A percentile compares a stretch with the other conserved stretches of the same genome.
phyloP scores from a whole-genome alignment of 1,140 invertebrate species.

The Lasaia peninsularis region DNA sequence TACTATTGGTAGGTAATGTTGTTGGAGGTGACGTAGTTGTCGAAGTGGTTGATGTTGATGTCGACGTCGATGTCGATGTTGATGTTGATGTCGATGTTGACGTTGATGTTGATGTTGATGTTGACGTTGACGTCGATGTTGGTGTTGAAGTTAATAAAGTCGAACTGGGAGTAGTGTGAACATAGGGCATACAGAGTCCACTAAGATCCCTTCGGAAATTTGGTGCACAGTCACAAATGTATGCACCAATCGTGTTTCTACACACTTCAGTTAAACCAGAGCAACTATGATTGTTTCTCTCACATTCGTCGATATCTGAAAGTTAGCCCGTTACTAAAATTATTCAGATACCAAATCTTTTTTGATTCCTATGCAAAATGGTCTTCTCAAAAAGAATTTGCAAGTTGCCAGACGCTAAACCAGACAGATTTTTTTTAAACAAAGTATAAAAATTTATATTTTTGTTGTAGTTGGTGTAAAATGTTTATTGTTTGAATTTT shows the following conservation, averaged over 20 bases:
- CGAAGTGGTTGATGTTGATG: constrained; percentile 22
- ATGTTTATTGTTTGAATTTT: too few relatives aligned
- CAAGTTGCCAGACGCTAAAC: too few relatives aligned
- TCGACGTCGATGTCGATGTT: constrained; percentile 21
- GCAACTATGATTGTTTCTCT: constrained; percentile 89
- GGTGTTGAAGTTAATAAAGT: constrained; percentile 25
- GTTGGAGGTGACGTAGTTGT: constrained; percentile 28
- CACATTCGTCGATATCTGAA: constrained; percentile 95
- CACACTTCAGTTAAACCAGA: constrained; percentile 86
- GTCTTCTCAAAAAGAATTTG: too few relatives aligned
- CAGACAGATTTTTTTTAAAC: too few relatives aligned
- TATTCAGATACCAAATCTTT: too few relatives aligned
- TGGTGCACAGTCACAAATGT: constrained; percentile 63
- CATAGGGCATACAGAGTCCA: constrained; percentile 34
- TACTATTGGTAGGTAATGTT: constrained; percentile 34
- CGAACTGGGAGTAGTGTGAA: constrained; percentile 25
- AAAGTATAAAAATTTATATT: too few relatives aligned
- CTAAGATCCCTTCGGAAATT: constrained; percentile 58
- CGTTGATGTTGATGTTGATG: constrained; percentile 22
- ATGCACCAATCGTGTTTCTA: constrained; percentile 83
- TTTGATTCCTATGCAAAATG: too few relatives aligned
- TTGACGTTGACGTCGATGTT: constrained; percentile 17
- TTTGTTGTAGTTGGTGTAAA: too few relatives aligned
- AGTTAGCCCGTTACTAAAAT: too few relatives aligned
- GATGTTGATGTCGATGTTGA: constrained; percentile 21